A percentile compares a stretch with the other conserved stretches of the same genome.
Conservation (phyloP, 2,888 invertebrate species). For the Stenoptilia bipunctidactyla region DNA sequence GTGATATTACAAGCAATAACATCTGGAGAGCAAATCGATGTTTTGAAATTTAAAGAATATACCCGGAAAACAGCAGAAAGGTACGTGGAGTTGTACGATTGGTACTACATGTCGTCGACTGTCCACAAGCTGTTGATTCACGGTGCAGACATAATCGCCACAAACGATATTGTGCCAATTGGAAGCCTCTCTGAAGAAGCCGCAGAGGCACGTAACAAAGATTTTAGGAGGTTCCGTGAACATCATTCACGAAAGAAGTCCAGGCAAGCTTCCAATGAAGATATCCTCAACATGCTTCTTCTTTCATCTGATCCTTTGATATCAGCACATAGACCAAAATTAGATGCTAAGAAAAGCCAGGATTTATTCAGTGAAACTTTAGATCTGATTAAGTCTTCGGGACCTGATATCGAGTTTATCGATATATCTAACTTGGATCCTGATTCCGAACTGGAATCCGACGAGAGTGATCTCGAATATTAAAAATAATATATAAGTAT, state of each 20-base stretch:
- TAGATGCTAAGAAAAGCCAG: slow-evolving; percentile 1
- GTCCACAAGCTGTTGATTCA: slow-evolving; percentile 13
- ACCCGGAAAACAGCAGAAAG: slow-evolving; percentile 8
- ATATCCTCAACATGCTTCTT: slow-evolving; percentile 10
- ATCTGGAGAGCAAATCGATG: slow-evolving; percentile 7
- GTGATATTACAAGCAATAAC: slow-evolving; percentile 10
- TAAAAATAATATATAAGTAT: too few species aligned
- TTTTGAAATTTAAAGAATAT: slow-evolving; percentile 10
- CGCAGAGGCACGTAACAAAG: slow-evolving; percentile 10
- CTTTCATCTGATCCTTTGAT: slow-evolving; percentile 12
- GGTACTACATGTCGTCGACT: slow-evolving; percentile 14
- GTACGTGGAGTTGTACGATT: slow-evolving; percentile 12
- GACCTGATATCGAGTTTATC: too few species aligned
- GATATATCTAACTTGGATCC: too few species aligned
- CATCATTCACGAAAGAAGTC: slow-evolving; percentile 2
- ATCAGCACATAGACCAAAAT: slow-evolving; percentile 6
- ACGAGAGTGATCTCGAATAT: too few species aligned
- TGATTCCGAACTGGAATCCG: too few species aligned
- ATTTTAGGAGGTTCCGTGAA: slow-evolving; percentile 1
- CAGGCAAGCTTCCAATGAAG: slow-evolving; percentile 7
- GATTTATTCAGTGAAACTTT: slow-evolving; percentile 5
- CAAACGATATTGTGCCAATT: slow-evolving; percentile 10
- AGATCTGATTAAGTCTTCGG: too few species aligned
- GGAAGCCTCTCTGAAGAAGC: slow-evolving; percentile 11
- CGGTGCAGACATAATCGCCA: slow-evolving; percentile 11